These are phyloP conservation scores for Stomatorhinus walkeri DNA, from an alignment of 2,797 vertebrate species.

Conservation along the genomic window DNA sequence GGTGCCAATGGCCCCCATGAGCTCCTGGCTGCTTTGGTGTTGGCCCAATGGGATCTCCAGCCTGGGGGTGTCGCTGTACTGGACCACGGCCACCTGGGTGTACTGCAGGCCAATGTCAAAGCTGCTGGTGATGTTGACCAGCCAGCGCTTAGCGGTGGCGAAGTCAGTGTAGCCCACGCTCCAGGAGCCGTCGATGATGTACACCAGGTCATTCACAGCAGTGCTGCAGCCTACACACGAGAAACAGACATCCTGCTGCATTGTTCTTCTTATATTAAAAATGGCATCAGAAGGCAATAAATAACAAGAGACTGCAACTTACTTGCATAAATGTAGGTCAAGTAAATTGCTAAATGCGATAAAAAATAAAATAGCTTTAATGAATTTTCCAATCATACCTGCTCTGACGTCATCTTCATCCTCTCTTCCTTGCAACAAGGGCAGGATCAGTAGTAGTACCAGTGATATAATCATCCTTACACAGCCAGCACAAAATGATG, in stretches of 20 bases:
- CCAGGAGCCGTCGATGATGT: constrained; percentile 54
- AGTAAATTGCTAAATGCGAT: not conserved
- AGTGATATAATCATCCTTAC: constrained; percentile 42
- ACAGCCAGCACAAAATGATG: not conserved
- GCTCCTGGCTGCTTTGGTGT: constrained; percentile 42
- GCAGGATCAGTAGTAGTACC: constrained; percentile 37
- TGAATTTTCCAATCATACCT: constrained; percentile 39
- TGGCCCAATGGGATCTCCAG: constrained; percentile 52
- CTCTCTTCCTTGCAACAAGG: constrained; percentile 33
- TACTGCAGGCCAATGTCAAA: constrained; percentile 47
- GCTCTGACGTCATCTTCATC: constrained; percentile 53
- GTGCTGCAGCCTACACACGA: constrained; percentile 50
- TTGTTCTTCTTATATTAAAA: not conserved
- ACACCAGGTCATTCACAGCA: constrained; percentile 48
- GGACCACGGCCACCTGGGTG: constrained; percentile 53
- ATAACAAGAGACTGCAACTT: not conserved
- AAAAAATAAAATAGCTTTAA: not conserved
- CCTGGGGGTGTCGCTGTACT: constrained; percentile 54
- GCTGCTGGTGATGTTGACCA: constrained; percentile 49
- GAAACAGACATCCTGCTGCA: not conserved
- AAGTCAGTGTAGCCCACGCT: constrained; percentile 48
- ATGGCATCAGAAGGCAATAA: not conserved
- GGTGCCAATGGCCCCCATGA: constrained; percentile 41
- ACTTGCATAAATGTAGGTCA: not conserved
- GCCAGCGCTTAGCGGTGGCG: constrained; percentile 52